Base-by-base conservation (phyloP, 1,140 invertebrate genomes). In the Macrotrachela quadricornifera region DNA sequence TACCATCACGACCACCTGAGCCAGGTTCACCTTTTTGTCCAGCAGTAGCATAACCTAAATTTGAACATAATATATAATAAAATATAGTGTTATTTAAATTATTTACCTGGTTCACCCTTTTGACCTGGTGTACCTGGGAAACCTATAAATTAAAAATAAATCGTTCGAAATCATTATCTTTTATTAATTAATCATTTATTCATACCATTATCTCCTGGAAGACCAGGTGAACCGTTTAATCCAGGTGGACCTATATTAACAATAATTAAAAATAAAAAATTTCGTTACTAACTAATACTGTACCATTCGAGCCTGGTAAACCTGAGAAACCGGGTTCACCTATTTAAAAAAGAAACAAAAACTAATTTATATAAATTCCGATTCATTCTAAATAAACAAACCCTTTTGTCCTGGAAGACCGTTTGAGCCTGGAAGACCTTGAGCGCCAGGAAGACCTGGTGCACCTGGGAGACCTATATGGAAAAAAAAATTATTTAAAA, bases 391-490 rank as follows among this genome's bases (percentile, higher is more conserved):
- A 8, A 30, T 30, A 4, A 30, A 4, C 21, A 30, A 8, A 30
- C 54, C 54, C 80, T 75, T 41, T 66, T 72, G 11, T 70, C 74
- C 40, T 72, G 59, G 13, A 76, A 78, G 18, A 14, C 46, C 53
- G 30, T 13, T 21, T 37, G 21, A 18, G 9, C 46, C 46, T 49
- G 15, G 21, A 15, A 21, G 17, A 21, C 53, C 14, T 9, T 2
- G 21, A 12, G 50, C 16, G 30, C 56, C 56, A 44, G 39, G 42
- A 44, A 39, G n/a, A 39, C 56, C 56, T 11, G 18, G 38, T 40
- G 30, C 38, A 17, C 56, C 56, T 39, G 16, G 43, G 1, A 36
- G 6, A 15, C 55, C 55, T 13, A 46, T 51, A 15, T 44, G n/a
- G 21, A 46, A 6, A 55, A 49, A 14, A 42, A 30, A 37, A 9